Evolutionary conservation across 2,113 vertebrate species (phyloP).

Genomic region (Ciconia stormi): DNA sequence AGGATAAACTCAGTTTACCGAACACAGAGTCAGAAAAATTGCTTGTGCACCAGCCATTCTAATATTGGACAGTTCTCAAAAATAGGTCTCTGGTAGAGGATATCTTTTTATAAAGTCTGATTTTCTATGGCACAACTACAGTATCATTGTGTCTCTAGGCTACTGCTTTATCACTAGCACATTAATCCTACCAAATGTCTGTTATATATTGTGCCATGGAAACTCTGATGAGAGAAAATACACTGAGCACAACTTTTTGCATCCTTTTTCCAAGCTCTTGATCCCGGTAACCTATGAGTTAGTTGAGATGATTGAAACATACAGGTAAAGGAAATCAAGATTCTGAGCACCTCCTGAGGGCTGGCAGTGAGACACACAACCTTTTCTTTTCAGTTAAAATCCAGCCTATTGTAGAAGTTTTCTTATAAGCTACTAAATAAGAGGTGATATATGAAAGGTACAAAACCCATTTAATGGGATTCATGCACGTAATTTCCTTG

Average conservation of each 20-base stretch:
- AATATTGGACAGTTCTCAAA: not conserved
- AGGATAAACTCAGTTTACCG: not conserved
- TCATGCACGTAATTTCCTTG: not conserved
- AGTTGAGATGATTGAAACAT: constrained; percentile 19
- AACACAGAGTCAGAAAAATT: not conserved
- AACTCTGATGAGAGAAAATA: constrained; percentile 33
- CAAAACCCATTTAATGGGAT: not conserved
- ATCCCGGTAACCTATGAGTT: not conserved
- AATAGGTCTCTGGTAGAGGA: not conserved
- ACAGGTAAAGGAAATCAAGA: not conserved
- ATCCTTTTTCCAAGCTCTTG: constrained; percentile 6
- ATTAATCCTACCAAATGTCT: constrained; percentile 9
- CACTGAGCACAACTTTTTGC: constrained; percentile 4
- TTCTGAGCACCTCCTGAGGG: not conserved
- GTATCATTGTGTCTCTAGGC: constrained; percentile 16
- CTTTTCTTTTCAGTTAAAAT: constrained; percentile 5
- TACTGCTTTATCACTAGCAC: not conserved
- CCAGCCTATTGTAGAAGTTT: not conserved
- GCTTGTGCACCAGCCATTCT: not conserved
- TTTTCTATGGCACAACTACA: constrained; percentile 1
- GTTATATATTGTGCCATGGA: not conserved
- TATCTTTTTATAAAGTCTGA: not conserved
- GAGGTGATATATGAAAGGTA: not conserved
- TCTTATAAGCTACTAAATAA: not conserved
- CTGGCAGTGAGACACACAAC: not conserved